Conservation (phyloP, 2,888 invertebrate species). For the Dorcus parallelipipedus region DNA sequence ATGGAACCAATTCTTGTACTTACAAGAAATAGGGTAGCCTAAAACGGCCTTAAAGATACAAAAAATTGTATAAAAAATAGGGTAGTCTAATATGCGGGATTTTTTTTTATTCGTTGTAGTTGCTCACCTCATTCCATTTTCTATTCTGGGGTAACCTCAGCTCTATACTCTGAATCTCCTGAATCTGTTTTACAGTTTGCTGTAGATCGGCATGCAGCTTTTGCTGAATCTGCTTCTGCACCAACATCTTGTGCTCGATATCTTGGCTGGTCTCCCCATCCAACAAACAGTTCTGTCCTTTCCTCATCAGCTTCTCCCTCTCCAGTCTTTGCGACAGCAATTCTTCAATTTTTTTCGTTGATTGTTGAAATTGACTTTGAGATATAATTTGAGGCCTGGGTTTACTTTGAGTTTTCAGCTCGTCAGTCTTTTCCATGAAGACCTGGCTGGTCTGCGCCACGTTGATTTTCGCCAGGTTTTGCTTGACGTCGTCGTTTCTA, state of each 20-base stretch:
- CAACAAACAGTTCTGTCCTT: conserved; percentile 35
- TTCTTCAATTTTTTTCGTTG: conserved; percentile 49
- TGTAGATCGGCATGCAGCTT: conserved; percentile 50
- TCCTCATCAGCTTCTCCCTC: conserved; percentile 38
- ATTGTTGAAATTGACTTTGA: conserved; percentile 48
- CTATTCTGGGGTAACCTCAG: conserved; percentile 47
- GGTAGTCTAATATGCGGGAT: too few relatives aligned
- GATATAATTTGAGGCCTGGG: conserved; percentile 35
- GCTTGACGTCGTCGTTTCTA: conserved; percentile 20
- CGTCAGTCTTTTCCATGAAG: conserved; percentile 30
- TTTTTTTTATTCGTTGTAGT: not conserved
- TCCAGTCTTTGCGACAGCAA: conserved; percentile 47
- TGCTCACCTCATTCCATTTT: conserved; percentile 46
- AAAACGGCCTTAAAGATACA: too few relatives aligned
- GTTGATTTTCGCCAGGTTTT: conserved; percentile 23
- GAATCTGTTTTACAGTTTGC: conserved; percentile 51
- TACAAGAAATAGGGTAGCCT: too few relatives aligned
- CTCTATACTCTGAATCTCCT: conserved; percentile 51
- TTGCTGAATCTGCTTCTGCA: conserved; percentile 49
- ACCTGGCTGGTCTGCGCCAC: conserved; percentile 18
- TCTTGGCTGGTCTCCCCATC: conserved; percentile 42
- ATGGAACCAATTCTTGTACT: too few relatives aligned
- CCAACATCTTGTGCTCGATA: conserved; percentile 44
- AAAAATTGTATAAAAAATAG: too few relatives aligned
- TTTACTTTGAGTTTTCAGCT: conserved; percentile 23